These are phyloP conservation scores for Drosophila littoralis DNA, from an alignment of 1,140 invertebrate genomes.

Conservation along the genomic window DNA sequence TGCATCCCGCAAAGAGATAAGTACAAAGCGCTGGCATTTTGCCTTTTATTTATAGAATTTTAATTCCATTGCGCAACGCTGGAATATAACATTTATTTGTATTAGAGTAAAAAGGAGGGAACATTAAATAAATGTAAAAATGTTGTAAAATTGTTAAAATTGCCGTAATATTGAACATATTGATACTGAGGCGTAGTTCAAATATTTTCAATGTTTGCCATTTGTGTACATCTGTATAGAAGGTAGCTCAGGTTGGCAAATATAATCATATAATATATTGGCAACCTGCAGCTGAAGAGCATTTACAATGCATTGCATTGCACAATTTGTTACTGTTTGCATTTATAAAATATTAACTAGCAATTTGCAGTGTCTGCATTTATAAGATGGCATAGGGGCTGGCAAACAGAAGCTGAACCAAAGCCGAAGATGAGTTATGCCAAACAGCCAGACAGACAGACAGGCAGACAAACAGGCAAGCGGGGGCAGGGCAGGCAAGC, in stretches of 20 bases:
- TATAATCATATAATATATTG: constrained; percentile 15
- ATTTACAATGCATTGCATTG: constrained; percentile 51
- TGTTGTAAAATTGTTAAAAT: background rate
- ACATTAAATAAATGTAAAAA: background rate
- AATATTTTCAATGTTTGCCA: background rate
- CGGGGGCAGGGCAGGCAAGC: background rate
- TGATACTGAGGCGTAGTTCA: background rate
- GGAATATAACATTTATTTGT: constrained; percentile 39
- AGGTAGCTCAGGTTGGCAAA: constrained; percentile 1
- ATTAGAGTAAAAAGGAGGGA: background rate
- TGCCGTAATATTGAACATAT: background rate
- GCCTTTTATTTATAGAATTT: constrained; percentile 59
- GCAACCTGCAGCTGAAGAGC: constrained; percentile 17
- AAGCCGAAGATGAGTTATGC: constrained; percentile 44
- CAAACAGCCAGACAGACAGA: constrained; percentile 7
- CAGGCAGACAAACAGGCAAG: constrained; percentile 14
- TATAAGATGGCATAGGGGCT: constrained; percentile 49
- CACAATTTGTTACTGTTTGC: constrained; percentile 81
- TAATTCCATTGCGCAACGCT: constrained; percentile 17
- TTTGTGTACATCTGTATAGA: background rate
- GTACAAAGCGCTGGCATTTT: constrained; percentile 22
- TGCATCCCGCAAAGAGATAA: constrained; percentile 46
- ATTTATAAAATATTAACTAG: constrained; percentile 79
- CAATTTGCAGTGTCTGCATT: constrained; percentile 76
- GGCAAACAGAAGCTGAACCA: constrained; percentile 49